Evolutionary conservation across 2,888 invertebrate genomes (phyloP).

Genomic region (Iphiclides podalirius): DNA sequence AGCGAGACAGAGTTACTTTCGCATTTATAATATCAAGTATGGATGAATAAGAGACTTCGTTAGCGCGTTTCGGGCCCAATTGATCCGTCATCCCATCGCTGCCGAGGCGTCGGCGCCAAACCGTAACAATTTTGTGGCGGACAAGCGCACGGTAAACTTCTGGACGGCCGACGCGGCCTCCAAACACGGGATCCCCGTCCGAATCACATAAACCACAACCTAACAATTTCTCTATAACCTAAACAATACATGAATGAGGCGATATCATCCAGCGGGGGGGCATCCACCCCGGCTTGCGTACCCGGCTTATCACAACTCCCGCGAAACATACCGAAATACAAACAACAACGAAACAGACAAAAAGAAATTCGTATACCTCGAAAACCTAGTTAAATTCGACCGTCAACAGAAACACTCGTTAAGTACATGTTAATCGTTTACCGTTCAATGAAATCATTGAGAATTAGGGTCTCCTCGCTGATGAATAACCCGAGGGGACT

Average conservation of each 20-base stretch:
- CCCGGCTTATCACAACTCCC: constrained; percentile 72
- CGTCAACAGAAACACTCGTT: constrained; percentile 30
- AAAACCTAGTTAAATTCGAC: constrained; percentile 45
- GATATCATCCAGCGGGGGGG: too few relatives aligned
- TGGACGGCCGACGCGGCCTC: constrained; percentile 37
- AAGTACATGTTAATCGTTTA: constrained; percentile 30
- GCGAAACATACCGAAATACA: constrained; percentile 46
- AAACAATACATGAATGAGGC: constrained; percentile 27
- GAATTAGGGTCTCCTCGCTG: constrained; percentile 36
- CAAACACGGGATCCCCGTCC: constrained; percentile 41
- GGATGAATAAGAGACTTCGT: too few relatives aligned
- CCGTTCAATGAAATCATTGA: constrained; percentile 7
- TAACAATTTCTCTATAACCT: constrained; percentile 53
- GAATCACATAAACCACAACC: constrained; percentile 67
- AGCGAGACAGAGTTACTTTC: too few relatives aligned
- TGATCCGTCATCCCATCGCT: too few relatives aligned
- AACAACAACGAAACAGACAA: constrained; percentile 46
- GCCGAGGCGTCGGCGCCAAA: too few relatives aligned
- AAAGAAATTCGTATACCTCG: constrained; percentile 72
- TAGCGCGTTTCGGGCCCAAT: too few relatives aligned
- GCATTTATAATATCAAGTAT: too few relatives aligned
- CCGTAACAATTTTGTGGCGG: constrained; percentile 58
- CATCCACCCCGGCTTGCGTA: constrained; percentile 8
- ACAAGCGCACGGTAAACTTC: too few relatives aligned
- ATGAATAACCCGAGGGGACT: not conserved